A percentile compares a stretch with the other conserved stretches of the same genome.
These are phyloP conservation scores for Melanotaenia maccullochi DNA, from an alignment of 2,797 vertebrate genomes.

Conservation along the genomic window DNA sequence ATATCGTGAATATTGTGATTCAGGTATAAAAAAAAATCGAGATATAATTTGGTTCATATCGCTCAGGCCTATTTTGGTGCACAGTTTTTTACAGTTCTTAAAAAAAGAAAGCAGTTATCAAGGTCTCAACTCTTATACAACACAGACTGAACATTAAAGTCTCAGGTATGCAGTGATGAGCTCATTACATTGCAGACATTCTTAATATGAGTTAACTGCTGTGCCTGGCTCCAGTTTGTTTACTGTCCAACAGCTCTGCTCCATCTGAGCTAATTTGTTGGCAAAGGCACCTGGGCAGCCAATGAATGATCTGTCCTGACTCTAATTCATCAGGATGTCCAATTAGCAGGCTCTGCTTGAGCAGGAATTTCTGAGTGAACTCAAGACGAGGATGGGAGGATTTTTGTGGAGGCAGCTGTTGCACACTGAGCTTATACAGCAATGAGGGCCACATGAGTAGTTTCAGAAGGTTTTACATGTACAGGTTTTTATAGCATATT, in stretches of 20 bases:
- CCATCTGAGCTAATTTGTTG: slow-evolving; percentile 49
- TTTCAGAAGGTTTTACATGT: slow-evolving; percentile 9
- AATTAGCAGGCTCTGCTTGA: slow-evolving; percentile 56
- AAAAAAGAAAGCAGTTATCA: slow-evolving; percentile 6
- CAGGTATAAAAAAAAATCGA: too few species aligned
- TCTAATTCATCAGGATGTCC: slow-evolving; percentile 60
- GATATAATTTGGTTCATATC: too few species aligned
- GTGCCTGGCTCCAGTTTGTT: slow-evolving; percentile 27
- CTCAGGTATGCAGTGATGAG: background rate
- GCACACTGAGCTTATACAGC: background rate
- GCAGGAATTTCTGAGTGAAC: slow-evolving; percentile 36
- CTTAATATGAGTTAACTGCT: slow-evolving; percentile 36
- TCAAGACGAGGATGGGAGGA: slow-evolving; percentile 17
- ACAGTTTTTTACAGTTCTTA: background rate
- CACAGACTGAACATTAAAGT: background rate
- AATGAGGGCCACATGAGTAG: slow-evolving; percentile 22
- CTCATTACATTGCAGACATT: slow-evolving; percentile 17
- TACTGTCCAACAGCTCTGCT: slow-evolving; percentile 40
- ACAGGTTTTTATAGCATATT: background rate
- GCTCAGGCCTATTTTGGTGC: background rate
- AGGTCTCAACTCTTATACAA: background rate
- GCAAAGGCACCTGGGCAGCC: slow-evolving; percentile 43
- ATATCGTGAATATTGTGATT: too few species aligned
- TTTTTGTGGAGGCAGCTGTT: slow-evolving; percentile 45
- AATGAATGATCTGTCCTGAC: slow-evolving; percentile 48